Percentiles rank a stretch among this genome's conserved stretches.
Evolutionary conservation across 1,140 invertebrate species (phyloP).

Genomic region (Orchesella cincta): DNA sequence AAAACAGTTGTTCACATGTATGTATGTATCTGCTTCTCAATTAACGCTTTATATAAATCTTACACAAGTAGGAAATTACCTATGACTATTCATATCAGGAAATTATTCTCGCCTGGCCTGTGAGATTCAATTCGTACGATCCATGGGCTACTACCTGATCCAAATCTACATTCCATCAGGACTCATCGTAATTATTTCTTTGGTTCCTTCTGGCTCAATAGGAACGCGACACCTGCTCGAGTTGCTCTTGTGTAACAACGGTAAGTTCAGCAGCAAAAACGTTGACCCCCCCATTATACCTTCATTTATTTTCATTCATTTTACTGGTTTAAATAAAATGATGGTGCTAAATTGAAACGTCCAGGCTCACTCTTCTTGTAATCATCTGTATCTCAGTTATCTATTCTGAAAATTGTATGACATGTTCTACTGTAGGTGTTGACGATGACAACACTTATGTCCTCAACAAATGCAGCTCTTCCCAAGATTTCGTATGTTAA

Average conservation of each 20-base stretch:
- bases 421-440: too few species aligned
- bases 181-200: constrained; percentile 98
- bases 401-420: too few species aligned
- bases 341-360: too few species aligned
- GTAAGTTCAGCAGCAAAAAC: too few species aligned
- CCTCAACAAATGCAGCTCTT: constrained; percentile 94
- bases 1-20: too few species aligned
- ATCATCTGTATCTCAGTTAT: too few species aligned
- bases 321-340: too few species aligned
- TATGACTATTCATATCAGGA: constrained; percentile 60
- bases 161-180: constrained; percentile 99
- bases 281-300: too few species aligned
- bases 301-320: too few species aligned
- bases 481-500: constrained; percentile 99
- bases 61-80: not conserved
- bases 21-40: too few species aligned
- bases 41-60: not conserved
- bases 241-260: constrained; percentile 93
- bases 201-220: constrained; percentile 96
- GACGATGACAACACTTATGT: constrained; percentile 99
- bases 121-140: constrained; percentile 96
- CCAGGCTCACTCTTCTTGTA: too few species aligned
- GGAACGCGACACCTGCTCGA: constrained; percentile 93
- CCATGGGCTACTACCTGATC: constrained; percentile 98
- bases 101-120: constrained; percentile 96